phyloP scores from a whole-genome alignment of 1,140 invertebrate genomes.

The Lordiphosa clarofinis region DNA sequence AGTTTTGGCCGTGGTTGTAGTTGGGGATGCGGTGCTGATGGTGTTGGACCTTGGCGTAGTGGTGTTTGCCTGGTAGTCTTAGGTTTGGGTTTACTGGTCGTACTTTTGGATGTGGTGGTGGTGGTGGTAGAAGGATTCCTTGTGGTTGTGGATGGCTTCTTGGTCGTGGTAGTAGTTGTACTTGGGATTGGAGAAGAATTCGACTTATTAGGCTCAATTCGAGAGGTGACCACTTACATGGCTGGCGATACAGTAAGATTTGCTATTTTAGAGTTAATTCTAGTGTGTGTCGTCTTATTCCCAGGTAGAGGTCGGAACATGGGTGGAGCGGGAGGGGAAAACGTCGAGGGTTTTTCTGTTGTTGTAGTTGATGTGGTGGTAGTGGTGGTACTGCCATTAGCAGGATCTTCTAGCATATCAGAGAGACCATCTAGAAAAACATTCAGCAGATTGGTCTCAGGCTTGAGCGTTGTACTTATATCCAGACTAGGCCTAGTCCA shows the following conservation, averaged over 20 bases:
- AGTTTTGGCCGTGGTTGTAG: constrained; percentile 6
- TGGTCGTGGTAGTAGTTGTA: constrained; percentile 21
- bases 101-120: constrained; percentile 14
- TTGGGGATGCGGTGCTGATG: constrained; percentile 9
- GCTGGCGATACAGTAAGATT: constrained; percentile 68
- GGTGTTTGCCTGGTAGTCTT: neutral
- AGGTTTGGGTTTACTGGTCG: constrained; percentile 20
- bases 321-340: constrained; percentile 31
- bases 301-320: constrained; percentile 64
- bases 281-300: constrained; percentile 46
- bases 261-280: constrained; percentile 72
- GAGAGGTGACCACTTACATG: constrained; percentile 52
- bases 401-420: constrained; percentile 39
- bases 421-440: constrained; percentile 54
- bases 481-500: neutral
- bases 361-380: constrained; percentile 38
- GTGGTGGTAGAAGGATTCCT: constrained; percentile 6
- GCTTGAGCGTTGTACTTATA: constrained; percentile 3
- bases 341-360: constrained; percentile 12
- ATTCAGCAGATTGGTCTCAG: constrained; percentile 43
- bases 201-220: constrained; percentile 20
- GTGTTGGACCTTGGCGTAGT: constrained; percentile 16
- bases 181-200: constrained; percentile 7
- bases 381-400: constrained; percentile 13
- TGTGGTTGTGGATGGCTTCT: neutral